Evolutionary conservation across 2,797 vertebrate genomes (phyloP), one percentile per base, ranked within the genome.

Genomic region (Argya squamiceps): DNA sequence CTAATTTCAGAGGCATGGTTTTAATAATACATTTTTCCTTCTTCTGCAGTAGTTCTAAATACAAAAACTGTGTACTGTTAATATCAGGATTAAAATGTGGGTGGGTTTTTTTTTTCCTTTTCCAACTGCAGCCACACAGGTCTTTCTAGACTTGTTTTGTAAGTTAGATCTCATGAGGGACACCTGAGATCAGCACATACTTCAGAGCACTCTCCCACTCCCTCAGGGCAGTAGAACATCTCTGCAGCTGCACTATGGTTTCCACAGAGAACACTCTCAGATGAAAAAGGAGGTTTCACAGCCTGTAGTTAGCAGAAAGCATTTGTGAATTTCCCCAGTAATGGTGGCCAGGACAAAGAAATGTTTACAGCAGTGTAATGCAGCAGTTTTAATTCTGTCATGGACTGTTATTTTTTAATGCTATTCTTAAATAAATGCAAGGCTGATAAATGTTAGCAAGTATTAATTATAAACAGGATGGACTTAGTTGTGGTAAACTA

Each of bases 141-240:
- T 90, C 52, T 93, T 77, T 90, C 37, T 80, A 84, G 37, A 60
- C 34, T 56, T 96, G 80, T 70, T 94, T 95, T 75, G 27, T 88
- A 56, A 73, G 53, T 60, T 41, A 34, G 12, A 18, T 69, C 34
- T 77, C 17, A 12, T 8, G 46, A 87, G 63, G 83, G 87, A 82
- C 89, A 89, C 84, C 81, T 87, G 89, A 82, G 84, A 93, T 93
- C 49, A 69, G 78, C 75, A 77, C 74, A 36, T 46, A 46, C 58
- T 68, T 89, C 58, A 93, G 86, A 89, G 74, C 71, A 24, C 64
- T 79, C 88, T 78, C 73, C 76, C 37, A 34, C 56, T 70, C 76
- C 94, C 86, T 76, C 55, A 24, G 77, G 94, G 95, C 73, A 68
- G 73, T 9, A 29, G 60, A 88, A 84, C 6, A 2, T 85, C 64